phyloP scores from a whole-genome alignment of 1,140 invertebrate genomes.

The Notospermus geniculatus region DNA sequence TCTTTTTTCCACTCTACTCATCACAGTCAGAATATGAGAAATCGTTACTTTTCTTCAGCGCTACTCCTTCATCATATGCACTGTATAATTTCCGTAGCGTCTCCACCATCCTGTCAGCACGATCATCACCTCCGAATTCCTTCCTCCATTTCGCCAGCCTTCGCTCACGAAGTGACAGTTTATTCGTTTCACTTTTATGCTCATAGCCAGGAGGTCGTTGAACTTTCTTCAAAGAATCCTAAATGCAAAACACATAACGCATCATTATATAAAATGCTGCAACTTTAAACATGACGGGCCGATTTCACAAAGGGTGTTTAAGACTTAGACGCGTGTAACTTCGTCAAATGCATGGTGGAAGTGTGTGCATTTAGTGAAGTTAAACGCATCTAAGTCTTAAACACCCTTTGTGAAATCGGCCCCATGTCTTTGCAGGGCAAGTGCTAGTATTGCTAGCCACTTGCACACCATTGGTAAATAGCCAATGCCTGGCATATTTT shows the following conservation, averaged over 20 bases:
- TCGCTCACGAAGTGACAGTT: conserved; percentile 5
- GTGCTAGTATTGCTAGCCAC: too few relatives aligned
- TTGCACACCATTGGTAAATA: not conserved
- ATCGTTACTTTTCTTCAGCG: not conserved
- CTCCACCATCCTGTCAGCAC: conserved; percentile 29
- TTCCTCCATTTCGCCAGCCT: conserved; percentile 26
- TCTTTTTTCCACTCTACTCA: too few relatives aligned
- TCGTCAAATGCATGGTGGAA: too few relatives aligned
- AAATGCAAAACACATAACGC: not conserved
- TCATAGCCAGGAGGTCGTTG: conserved; percentile 7
- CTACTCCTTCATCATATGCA: conserved; percentile 29
- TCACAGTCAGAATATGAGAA: not conserved
- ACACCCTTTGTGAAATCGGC: too few relatives aligned
- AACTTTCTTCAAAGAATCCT: not conserved
- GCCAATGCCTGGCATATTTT: not conserved
- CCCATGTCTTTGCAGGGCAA: too few relatives aligned
- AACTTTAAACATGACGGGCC: not conserved
- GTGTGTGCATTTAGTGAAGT: too few relatives aligned
- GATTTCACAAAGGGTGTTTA: too few relatives aligned
- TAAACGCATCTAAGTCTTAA: too few relatives aligned
- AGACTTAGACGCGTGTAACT: too few relatives aligned
- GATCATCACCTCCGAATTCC: conserved; percentile 31
- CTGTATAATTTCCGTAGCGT: conserved; percentile 31
- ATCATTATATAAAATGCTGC: not conserved
- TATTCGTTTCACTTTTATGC: conserved; percentile 15